phyloP scores from a whole-genome alignment of 1,140 invertebrate genomes.

The Centruroides vittatus region DNA sequence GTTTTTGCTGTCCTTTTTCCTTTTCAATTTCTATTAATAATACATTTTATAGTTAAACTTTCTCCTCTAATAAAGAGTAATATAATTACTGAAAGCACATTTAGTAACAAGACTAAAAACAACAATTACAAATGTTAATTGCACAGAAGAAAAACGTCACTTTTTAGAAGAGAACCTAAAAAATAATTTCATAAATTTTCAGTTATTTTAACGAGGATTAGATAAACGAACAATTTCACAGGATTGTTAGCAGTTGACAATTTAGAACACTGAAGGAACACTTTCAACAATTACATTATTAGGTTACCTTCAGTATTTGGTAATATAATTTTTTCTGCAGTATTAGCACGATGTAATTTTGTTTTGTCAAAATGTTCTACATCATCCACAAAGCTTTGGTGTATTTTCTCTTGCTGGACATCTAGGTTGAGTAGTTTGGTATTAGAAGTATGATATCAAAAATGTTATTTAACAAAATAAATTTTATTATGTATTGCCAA shows the following conservation, averaged over 20 bases:
- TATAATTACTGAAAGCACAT: neutral
- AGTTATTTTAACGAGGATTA: too few species aligned
- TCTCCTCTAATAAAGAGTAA: neutral
- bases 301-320: slow-evolving; percentile 83
- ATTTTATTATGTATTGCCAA: too few species aligned
- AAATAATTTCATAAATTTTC: too few species aligned
- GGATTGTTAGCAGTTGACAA: too few species aligned
- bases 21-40: slow-evolving; percentile 54
- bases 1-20: slow-evolving; percentile 69
- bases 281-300: neutral
- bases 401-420: slow-evolving; percentile 26
- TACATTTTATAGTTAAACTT: neutral
- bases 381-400: slow-evolving; percentile 25
- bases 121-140: too few species aligned
- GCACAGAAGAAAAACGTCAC: too few species aligned
- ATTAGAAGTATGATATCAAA: neutral
- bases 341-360: slow-evolving; percentile 73
- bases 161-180: too few species aligned
- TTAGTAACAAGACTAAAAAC: neutral
- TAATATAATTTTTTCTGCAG: slow-evolving; percentile 81
- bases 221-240: too few species aligned
- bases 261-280: too few species aligned
- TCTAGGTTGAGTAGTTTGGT: slow-evolving; percentile 12
- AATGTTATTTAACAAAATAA: neutral
- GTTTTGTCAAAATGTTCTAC: slow-evolving; percentile 26